Base-by-base conservation (phyloP, 2,113 vertebrate genomes). In the Pygoscelis adeliae region DNA sequence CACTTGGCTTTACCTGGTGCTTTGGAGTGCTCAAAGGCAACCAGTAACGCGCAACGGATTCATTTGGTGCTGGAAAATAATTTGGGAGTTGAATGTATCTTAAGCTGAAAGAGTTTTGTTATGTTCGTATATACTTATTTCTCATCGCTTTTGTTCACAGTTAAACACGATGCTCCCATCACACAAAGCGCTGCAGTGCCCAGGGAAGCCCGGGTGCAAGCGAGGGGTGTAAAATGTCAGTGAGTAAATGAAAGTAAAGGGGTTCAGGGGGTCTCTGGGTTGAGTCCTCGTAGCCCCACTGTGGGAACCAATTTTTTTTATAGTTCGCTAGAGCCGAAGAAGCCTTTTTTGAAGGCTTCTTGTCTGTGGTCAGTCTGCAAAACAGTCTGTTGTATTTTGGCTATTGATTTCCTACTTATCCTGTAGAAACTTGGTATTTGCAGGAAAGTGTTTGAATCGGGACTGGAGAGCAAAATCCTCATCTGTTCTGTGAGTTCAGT, bases 391-490 rank as follows among this genome's bases (percentile, higher is more conserved):
- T 71, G 21, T 22, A 2, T 61, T 84, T 61, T 32, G 42, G 19
- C 22, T 62, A 2, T 22, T 74, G n/a, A 23, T 73, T 65, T 55
- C 53, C 49, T 62, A 2, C n/a, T 55, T 15, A 5, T 15, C 21
- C 34, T 49, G n/a, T 32, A 71, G 77, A 26, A 71, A 65, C 44
- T n/a, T 36, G 20, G 47, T 47, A 20, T 55, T 79, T 59, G 7
- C 18, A 40, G 53, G 79, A 10, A 25, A 30, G 6, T 17, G 4
- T 42, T 66, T 47, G n/a, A 23, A 15, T 44, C 0, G 0, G 21
- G 40, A 9, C 30, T 16, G 26, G 30, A 36, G 59, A 42, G 15
- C 25, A 38, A 61, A 55, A 38, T 55, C 36, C 13, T 21, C 4
- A 21, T 20, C 53, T 38, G 13, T 19, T 85, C 27, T 19, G 23